phyloP scores from a whole-genome alignment of 1,140 invertebrate species.

The Drosophila pachea region DNA sequence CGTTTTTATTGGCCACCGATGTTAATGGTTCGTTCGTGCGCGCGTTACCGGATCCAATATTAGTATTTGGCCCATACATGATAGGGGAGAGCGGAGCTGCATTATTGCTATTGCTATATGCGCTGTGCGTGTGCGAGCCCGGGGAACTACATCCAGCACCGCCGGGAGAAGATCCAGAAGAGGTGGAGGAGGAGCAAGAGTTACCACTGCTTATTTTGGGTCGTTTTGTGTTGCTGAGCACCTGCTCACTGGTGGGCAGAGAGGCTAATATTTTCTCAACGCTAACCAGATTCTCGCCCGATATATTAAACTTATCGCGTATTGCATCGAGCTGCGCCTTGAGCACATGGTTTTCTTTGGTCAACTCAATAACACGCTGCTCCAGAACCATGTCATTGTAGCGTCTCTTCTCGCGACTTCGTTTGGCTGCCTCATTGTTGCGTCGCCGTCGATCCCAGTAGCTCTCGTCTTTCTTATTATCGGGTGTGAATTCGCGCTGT shows the following conservation, averaged over 20 bases:
- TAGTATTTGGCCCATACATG: conserved; percentile 54
- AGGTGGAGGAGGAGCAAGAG: conserved; percentile 39
- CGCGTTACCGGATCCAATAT: neutral
- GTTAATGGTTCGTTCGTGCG: conserved; percentile 18
- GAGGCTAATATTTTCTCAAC: conserved; percentile 92
- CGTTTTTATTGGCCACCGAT: conserved; percentile 30
- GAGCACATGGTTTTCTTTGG: conserved; percentile 95
- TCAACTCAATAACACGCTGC: conserved; percentile 94
- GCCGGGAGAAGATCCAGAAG: conserved; percentile 32
- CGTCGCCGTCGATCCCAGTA: conserved; percentile 97
- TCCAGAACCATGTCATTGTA: conserved; percentile 98
- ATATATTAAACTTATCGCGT: conserved; percentile 95
- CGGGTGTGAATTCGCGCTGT: conserved; percentile 97
- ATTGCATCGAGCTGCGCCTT: conserved; percentile 95
- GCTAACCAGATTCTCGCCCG: conserved; percentile 90
- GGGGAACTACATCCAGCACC: conserved; percentile 25
- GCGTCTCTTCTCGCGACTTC: conserved; percentile 95
- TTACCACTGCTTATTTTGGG: conserved; percentile 82
- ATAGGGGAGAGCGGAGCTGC: conserved; percentile 51
- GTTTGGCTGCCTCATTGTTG: conserved; percentile 97
- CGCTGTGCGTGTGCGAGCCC: conserved; percentile 17
- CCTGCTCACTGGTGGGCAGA: conserved; percentile 89
- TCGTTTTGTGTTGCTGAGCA: conserved; percentile 88
- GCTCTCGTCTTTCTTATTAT: conserved; percentile 97
- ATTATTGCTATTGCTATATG: conserved; percentile 25